A percentile compares a stretch with the other conserved stretches of the same genome.
phyloP scores from a whole-genome alignment of 2,113 vertebrate genomes.

The Electrona antarctica region DNA sequence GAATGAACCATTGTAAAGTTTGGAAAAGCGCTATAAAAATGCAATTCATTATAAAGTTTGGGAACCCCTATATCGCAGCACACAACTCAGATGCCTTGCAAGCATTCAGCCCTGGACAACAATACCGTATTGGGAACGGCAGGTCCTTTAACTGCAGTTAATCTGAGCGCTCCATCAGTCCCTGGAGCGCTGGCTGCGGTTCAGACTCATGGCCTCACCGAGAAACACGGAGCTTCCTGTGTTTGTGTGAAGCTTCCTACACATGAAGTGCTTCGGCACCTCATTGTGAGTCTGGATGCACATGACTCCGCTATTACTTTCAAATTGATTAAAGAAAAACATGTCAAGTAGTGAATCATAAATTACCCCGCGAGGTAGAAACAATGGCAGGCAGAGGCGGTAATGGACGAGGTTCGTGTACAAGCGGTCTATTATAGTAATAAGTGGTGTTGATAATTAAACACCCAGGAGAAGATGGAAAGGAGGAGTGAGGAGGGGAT shows the following conservation, averaged over 20 bases:
- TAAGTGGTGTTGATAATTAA: slow-evolving; percentile 4
- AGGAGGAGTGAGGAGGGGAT: slow-evolving; percentile 52
- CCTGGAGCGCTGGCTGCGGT: slow-evolving; percentile 36
- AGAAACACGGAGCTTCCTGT: slow-evolving; percentile 81
- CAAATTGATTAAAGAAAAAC: slow-evolving; percentile 67
- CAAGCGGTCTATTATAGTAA: not conserved
- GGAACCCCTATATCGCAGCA: no score
- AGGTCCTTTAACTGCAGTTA: slow-evolving; percentile 67
- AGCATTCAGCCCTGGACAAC: slow-evolving; percentile 16
- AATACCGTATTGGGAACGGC: slow-evolving; percentile 44
- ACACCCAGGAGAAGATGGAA: slow-evolving; percentile 13
- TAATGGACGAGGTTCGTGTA: slow-evolving; percentile 20
- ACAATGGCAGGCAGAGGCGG: not conserved
- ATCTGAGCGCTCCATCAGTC: slow-evolving; percentile 73
- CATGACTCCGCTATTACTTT: slow-evolving; percentile 66
- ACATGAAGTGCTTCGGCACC: slow-evolving; percentile 74
- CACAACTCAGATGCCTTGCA: no score
- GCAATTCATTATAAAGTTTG: no score
- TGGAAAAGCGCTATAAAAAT: no score
- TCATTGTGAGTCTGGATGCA: slow-evolving; percentile 74
- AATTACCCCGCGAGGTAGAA: slow-evolving; percentile 37
- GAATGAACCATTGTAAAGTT: no score
- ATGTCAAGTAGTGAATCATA: slow-evolving; percentile 51
- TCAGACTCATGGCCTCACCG: slow-evolving; percentile 63
- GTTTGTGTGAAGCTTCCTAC: slow-evolving; percentile 83